These are phyloP conservation scores for Corythornis leucogaster DNA, from an alignment of 2,797 vertebrate species.

Conservation along the genomic window DNA sequence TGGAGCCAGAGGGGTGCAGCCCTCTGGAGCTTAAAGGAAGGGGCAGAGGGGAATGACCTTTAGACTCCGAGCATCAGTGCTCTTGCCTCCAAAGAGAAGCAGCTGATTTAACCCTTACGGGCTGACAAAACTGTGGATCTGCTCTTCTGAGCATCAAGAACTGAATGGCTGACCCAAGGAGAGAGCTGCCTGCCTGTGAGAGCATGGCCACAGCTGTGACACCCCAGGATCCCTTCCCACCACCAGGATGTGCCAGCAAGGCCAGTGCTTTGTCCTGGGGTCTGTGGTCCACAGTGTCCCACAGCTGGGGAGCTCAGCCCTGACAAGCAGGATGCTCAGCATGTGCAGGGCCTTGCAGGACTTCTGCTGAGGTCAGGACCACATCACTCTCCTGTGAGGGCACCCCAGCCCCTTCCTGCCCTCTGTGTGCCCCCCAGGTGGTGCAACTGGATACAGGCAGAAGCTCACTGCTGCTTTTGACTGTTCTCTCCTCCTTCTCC, in stretches of 20 bases:
- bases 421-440: rapidly evolving
- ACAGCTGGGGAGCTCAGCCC: not conserved
- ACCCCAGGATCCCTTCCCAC: rapidly evolving
- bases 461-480: not conserved
- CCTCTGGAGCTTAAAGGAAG: not conserved
- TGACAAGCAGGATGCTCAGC: not conserved
- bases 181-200: rapidly evolving
- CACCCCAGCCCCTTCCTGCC: not conserved
- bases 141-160: not conserved
- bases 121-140: not conserved
- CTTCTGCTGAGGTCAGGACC: not conserved
- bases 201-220: not conserved
- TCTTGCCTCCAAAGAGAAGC: not conserved
- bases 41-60: not conserved
- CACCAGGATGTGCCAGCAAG: rapidly evolving
- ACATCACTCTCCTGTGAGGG: rapidly evolving
- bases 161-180: not conserved
- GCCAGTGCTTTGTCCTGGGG: not conserved
- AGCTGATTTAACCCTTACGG: not conserved
- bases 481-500: not conserved
- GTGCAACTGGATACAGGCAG: not conserved
- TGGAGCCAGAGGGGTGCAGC: not conserved
- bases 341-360: not conserved
- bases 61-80: too few species aligned
- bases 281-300: rapidly evolving